These are phyloP conservation scores for Chironomus tentans DNA, from an alignment of 2,888 invertebrate genomes.

Conservation along the genomic window DNA sequence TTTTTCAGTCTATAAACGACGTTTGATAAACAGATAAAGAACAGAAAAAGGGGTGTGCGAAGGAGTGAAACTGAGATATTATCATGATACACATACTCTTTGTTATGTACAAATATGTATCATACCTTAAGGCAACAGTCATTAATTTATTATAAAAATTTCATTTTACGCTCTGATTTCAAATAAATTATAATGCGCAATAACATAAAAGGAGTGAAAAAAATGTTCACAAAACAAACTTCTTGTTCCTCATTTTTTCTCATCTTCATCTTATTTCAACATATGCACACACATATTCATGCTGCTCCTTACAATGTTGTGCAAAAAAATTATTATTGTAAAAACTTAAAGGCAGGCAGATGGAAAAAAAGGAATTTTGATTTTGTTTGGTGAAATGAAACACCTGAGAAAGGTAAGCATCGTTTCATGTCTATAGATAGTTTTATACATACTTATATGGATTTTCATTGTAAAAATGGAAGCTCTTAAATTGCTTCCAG, in stretches of 20 bases:
- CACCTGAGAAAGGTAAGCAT: background rate
- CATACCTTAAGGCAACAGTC: background rate
- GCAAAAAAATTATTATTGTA: background rate
- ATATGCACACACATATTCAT: no score
- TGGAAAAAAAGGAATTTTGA: background rate
- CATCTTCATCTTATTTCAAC: no score
- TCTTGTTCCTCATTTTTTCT: no score
- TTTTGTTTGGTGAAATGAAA: background rate
- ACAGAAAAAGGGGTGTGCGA: background rate
- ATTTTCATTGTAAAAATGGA: no score
- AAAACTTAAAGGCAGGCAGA: background rate
- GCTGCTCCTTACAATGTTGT: no score
- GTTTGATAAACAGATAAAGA: background rate
- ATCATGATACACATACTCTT: background rate
- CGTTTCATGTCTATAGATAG: no score
- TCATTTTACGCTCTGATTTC: slow-evolving; percentile 8
- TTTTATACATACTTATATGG: no score
- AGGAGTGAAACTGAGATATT: background rate
- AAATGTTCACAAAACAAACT: no score
- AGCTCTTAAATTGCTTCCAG: background rate
- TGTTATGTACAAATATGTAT: background rate
- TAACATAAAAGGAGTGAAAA: background rate
- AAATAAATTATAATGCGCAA: background rate
- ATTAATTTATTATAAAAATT: background rate
- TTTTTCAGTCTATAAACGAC: no score